Evolutionary conservation across 2,797 vertebrate species (phyloP).

Genomic region (Chaunax sp.): DNA sequence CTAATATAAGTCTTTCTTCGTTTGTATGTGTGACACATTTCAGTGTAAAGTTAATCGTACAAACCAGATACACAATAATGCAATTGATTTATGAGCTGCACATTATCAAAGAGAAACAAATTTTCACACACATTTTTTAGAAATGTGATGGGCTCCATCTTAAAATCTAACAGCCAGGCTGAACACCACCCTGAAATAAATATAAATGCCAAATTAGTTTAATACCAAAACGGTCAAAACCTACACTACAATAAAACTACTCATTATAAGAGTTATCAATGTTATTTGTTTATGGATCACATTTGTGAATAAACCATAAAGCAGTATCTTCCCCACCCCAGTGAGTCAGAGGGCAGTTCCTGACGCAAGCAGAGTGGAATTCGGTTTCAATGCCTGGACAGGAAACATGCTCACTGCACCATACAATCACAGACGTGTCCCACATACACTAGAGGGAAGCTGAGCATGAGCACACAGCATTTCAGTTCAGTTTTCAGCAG

Average conservation of each 20-base stretch:
- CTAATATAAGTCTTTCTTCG: neutral
- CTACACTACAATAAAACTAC: neutral
- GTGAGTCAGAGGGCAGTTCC: slow-evolving; percentile 61
- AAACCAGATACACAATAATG: neutral
- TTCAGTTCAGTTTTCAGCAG: slow-evolving; percentile 22
- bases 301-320: slow-evolving; percentile 12
- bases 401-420: slow-evolving; percentile 64
- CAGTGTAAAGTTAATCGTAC: neutral
- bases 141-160: neutral
- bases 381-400: slow-evolving; percentile 60
- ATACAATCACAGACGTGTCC: slow-evolving; percentile 27
- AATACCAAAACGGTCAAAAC: neutral
- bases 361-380: slow-evolving; percentile 62
- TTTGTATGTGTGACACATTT: neutral
- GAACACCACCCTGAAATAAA: slow-evolving; percentile 5
- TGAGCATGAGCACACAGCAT: slow-evolving; percentile 24
- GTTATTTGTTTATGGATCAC: slow-evolving; percentile 1
- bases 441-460: slow-evolving; percentile 35
- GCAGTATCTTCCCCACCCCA: slow-evolving; percentile 16
- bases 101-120: no score
- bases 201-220: neutral
- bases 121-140: neutral
- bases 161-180: neutral
- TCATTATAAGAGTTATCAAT: neutral
- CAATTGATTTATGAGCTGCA: neutral